Base-by-base conservation (phyloP, 2,797 vertebrate genomes). In the Glyptemys insculpta region DNA sequence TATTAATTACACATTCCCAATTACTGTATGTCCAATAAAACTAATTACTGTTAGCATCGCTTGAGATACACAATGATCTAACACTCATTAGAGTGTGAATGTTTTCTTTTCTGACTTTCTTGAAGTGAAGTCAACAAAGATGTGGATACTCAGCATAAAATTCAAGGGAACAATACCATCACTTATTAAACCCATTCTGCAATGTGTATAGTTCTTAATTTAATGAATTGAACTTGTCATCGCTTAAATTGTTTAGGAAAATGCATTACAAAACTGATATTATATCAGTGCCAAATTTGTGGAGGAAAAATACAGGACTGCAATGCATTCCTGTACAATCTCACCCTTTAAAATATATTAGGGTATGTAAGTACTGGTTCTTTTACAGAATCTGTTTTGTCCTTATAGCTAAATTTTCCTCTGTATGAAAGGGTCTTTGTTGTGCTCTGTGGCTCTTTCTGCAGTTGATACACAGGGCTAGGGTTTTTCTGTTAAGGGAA, bases 351-450 rank as follows among this genome's bases (percentile, higher is more conserved):
- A 84, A 93, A 84, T 23, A 8, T 37, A 3, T 83, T 72, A 23
- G 57, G 44, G 4, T 65, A 21, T 1, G 53, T 83, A 83, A 83
- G n/a, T 87, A 87, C 54, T 65, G n/a, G 4, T 94, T 92, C 86
- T 95, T 88, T 93, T 88, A 91, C 89, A 93, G 90, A 91, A 87
- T 80, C 82, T 81, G 12, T 50, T 92, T 92, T 95, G 89, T 94
- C 79, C 50, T 90, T 52, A 23, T 37, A 52, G 41, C 81, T 81
- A 44, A 37, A 52, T 86, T 94, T 96, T 52, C 37, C 91, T 1
- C 0, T 86, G 31, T 88, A 88, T 95, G 41, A 97, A 97, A 93
- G 91, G 68, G 82, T 90, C 94, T 94, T 95, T 95, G 95, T 95
- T 93, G 2, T 5, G 3, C 53, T 59, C 52, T 85, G 34, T 93